phyloP scores from a whole-genome alignment of 2,888 invertebrate species.

The Lasioglossum lativentre region DNA sequence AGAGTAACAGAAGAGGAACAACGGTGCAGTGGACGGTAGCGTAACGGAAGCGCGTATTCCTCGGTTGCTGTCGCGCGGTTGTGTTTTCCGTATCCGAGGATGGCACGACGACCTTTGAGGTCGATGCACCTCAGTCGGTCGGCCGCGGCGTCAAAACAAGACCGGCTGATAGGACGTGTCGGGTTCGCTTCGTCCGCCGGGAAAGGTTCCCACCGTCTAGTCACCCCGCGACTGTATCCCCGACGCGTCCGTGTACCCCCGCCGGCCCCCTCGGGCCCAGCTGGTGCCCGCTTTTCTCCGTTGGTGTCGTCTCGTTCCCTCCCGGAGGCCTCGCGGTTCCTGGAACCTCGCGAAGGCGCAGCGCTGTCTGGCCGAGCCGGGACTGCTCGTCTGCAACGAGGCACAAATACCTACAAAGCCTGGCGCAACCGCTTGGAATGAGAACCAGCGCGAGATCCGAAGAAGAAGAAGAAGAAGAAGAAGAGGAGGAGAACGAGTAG shows the following conservation, averaged over 20 bases:
- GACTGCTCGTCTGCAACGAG: conserved; percentile 71
- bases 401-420: conserved; percentile 71
- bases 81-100: conserved; percentile 68
- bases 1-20: neutral
- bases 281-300: conserved; percentile 42
- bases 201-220: conserved; percentile 84
- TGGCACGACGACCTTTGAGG: conserved; percentile 83
- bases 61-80: conserved; percentile 17
- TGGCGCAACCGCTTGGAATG: conserved; percentile 46
- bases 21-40: neutral
- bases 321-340: conserved; percentile 73
- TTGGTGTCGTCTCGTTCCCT: conserved; percentile 61
- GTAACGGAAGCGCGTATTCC: conserved; percentile 42
- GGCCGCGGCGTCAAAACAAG: conserved; percentile 81
- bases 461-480: conserved; percentile 20
- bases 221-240: conserved; percentile 72
- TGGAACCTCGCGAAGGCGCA: conserved; percentile 80
- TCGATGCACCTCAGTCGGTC: conserved; percentile 81
- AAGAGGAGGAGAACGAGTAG: too few species aligned
- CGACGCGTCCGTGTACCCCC: conserved; percentile 31
- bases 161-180: conserved; percentile 74
- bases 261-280: conserved; percentile 31
- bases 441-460: conserved; percentile 62
- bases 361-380: conserved; percentile 80
- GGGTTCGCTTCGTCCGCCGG: conserved; percentile 67